Evolutionary conservation across 2,113 vertebrate genomes (phyloP).

Genomic region (Oreochromis spilurus): DNA sequence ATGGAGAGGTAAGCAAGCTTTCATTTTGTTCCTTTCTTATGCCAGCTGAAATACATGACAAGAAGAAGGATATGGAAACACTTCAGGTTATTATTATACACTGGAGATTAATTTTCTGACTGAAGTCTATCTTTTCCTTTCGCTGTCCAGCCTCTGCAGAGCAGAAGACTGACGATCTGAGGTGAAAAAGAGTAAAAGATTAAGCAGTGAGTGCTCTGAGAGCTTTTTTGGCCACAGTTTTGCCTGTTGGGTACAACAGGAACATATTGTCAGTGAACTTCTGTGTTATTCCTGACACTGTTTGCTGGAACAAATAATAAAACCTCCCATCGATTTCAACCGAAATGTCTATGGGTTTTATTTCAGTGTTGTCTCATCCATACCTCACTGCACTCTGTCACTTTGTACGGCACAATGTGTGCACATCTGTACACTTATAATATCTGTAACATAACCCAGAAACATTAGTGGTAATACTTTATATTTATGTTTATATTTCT

Average conservation of each 20-base stretch:
- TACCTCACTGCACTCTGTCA: neutral
- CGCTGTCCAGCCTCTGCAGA: neutral
- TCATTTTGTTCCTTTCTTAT: neutral
- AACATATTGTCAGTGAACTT: neutral
- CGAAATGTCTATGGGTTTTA: neutral
- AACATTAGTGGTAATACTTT: neutral
- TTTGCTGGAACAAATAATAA: neutral
- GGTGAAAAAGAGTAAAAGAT: neutral
- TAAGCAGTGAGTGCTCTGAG: neutral
- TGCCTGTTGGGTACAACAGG: neutral
- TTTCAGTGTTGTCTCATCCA: neutral
- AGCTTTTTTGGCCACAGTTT: neutral
- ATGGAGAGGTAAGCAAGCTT: neutral
- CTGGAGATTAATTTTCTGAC: neutral
- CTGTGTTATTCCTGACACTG: neutral
- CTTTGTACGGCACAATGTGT: neutral
- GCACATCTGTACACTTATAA: neutral
- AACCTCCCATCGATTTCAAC: rapidly evolving
- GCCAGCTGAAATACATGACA: neutral
- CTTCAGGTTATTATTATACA: neutral
- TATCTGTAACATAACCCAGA: neutral
- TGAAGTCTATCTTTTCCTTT: neutral
- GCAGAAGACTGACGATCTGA: neutral
- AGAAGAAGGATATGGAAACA: neutral
- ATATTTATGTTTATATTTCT: neutral